Evolutionary conservation across 2,113 vertebrate species (phyloP).

Genomic region (Blennius ocellaris): DNA sequence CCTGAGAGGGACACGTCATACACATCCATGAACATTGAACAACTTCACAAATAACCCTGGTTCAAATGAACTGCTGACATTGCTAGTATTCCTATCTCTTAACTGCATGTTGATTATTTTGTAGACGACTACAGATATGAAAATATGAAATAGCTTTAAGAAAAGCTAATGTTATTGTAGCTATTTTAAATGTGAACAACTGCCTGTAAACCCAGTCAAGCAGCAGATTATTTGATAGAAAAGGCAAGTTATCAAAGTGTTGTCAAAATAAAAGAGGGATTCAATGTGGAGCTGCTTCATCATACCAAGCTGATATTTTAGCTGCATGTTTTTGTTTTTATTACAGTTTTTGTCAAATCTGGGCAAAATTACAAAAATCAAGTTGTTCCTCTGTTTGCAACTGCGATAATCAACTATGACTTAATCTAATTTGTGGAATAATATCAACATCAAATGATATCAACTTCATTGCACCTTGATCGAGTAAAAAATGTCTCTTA

Average conservation of each 20-base stretch:
- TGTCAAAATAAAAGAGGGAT: neutral
- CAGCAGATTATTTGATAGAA: too few species aligned
- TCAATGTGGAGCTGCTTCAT: neutral
- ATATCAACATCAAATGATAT: conserved; percentile 16
- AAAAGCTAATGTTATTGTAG: neutral
- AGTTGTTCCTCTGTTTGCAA: neutral
- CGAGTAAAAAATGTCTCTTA: conserved; percentile 13
- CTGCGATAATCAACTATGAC: neutral
- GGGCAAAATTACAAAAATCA: neutral
- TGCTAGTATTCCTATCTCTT: neutral
- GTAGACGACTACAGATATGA: neutral
- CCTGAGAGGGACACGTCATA: conserved; percentile 78
- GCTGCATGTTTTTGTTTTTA: neutral
- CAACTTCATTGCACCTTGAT: conserved; percentile 19
- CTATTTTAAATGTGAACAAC: neutral
- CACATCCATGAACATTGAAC: neutral
- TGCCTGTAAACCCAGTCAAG: neutral
- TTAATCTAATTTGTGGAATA: neutral
- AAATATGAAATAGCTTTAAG: neutral
- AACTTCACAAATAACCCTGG: neutral
- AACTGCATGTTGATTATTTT: neutral
- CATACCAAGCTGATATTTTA: neutral
- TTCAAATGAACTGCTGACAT: neutral
- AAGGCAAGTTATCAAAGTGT: too few species aligned
- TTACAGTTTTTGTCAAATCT: accelerated